Base-by-base conservation (phyloP, 2,888 invertebrate genomes). In the Charanyca ferruginea region DNA sequence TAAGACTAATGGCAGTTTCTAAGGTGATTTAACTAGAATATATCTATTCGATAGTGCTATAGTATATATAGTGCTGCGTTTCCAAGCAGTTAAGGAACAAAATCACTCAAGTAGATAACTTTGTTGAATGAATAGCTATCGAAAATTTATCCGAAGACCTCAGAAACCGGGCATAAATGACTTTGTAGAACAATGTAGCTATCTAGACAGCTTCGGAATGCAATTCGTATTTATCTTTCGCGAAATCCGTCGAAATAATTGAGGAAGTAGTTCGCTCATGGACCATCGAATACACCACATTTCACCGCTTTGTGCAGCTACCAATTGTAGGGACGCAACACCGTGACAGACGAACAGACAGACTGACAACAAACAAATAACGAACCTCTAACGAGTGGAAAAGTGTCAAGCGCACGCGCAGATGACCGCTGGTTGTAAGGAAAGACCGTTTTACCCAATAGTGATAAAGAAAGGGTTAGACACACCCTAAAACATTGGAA, bases 281-380 rank as follows among this genome's bases (percentile, higher is more conserved):
- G 45, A 45, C 65, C 20, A 52, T 67, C 6, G 71, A 85, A 88
- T 87, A 66, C 20, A 73, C 81, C 79, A 69, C 64, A 72, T 18
- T 20, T 25, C 41, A 18, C 68, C 79, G 84, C 87, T 90, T 91
- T 92, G 90, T 91, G 86, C 84, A 85, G 83, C 68, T 85, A 87
- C 86, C 92, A 90, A 91, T 91, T 89, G 89, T 87, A 71, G 77
- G 79, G 80, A 86, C 85, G 82, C 84, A 82, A 77, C 84, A 76
- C 60, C 67, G 84, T 60, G 80, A 87, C 85, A 83, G 86, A 87
- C 85, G 61, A 85, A 88, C 85, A 84, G 88, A 86, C 87, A 82
- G 90, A 89, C 86, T 90, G 93, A 93, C 94, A 92, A 90, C 88
- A 89, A 93, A 94, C 94, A 94, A 94, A 94, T 93, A 93, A 94